Evolutionary conservation across 2,797 vertebrate species (phyloP), one percentile per base, ranked within the genome.

Genomic region (Apogon hyalosoma): DNA sequence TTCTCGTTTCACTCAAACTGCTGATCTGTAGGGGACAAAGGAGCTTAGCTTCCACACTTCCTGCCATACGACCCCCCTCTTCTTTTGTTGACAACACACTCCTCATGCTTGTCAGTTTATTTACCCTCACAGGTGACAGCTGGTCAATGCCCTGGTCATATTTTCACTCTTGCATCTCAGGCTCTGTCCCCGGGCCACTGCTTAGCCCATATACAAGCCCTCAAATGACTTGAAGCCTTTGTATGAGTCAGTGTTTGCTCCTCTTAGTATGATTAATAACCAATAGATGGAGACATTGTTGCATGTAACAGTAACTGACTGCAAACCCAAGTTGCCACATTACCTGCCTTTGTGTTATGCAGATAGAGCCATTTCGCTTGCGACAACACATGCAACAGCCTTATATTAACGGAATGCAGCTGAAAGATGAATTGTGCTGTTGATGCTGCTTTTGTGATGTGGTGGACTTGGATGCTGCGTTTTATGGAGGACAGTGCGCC

Each of bases 271-370:
- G n/a, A 15, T 0, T 7, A 47, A 0, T 14, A n/a, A 13, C 81
- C 89, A 19, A 48, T 18, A 90, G 90, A 75, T 75, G 88, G 88
- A 39, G 83, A 78, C 68, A 69, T 79, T 61, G 63, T 8, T n/a
- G 16, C 52, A 74, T 53, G 11, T 4, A 40, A 41, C 7, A 36
- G 15, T 13, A 5, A 24, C 21, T 36, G 7, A 21, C 16, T 16
- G 13, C 13, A 13, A 33, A 33, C 0, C 3, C 6, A 42, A 62
- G 31, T 52, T 58, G 3, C n/a, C 18, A 33, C 50, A 52, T 47
- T 63, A 74, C 48, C 54, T 73, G 56, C 48, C 9, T n/a, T 2
- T 7, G 41, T n/a, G 11, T 11, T 42, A 15, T 24, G 0, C 1
- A 28, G 4, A 46, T 21, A 50, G 7, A 1, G 40, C 5, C 13